Base-by-base conservation (phyloP, 1,140 invertebrate species). In the Drosophila lacertosa region DNA sequence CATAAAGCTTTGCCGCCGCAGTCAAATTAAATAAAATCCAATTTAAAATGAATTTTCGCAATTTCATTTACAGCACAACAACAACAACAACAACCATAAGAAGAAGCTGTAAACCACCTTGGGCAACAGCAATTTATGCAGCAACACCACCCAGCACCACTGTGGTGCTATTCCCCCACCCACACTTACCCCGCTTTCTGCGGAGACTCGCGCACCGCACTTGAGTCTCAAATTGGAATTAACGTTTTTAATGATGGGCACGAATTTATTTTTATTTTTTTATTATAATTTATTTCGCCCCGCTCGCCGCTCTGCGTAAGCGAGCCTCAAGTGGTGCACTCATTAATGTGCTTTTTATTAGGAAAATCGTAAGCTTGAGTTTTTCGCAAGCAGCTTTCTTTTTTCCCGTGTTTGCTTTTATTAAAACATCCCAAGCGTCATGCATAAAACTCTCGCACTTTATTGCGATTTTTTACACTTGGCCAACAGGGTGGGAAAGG, bases 21-120 rank as follows among this genome's bases (percentile, higher is more conserved):
- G 82, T 88, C 74, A 88, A 88, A 88, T 88, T 88, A 88, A 88
- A 88, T 88, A 88, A 88, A 88, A 88, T 88, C 82, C 82, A 88
- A 88, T 88, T 88, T 88, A 88, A 88, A 88, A 88, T 88, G 82
- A 88, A 88, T 88, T 88, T 88, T 88, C 82, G 82, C 82, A 88
- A 88, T 88, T 88, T 88, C 82, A 88, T 88, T 88, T 88, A 88
- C 80, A 82, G 74, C 63, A 45, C 59, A 73, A 68, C 59, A 66
- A 35, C 58, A 29, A 24, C 51, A 22, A 29, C 59, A 26, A 47
- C 24, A 35, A 24, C 51, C 16, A 29, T 47, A 26, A 47, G 15
- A 35, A 42, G 29, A 22, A 42, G 9, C 15, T n/a, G n/a, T n/a
- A 18, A 58, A 65, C 51, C 51, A 74, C 65, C 58, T 42, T 47